Conservation (phyloP, 2,888 invertebrate species). For the Ctenicera cuprea region DNA sequence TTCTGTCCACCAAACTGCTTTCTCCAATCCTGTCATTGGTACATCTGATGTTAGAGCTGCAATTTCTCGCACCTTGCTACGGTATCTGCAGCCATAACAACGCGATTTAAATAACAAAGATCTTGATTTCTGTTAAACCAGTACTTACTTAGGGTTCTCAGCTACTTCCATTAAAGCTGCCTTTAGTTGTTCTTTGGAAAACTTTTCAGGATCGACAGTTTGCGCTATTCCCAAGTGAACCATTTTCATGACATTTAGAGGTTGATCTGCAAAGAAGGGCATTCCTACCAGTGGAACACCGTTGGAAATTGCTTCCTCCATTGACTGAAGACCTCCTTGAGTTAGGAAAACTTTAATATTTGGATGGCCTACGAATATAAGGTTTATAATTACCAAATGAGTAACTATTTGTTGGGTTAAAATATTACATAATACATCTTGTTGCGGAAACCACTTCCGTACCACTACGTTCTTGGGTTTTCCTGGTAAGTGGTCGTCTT, state of each 20-base stretch:
- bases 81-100: no score
- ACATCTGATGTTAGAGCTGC: neutral
- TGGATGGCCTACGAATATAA: slow-evolving; percentile 43
- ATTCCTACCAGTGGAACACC: slow-evolving; percentile 62
- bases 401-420: no score
- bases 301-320: slow-evolving; percentile 59
- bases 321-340: slow-evolving; percentile 58
- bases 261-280: slow-evolving; percentile 62
- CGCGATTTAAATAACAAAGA: no score
- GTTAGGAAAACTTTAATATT: slow-evolving; percentile 58
- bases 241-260: slow-evolving; percentile 57
- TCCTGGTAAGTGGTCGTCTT: slow-evolving; percentile 64
- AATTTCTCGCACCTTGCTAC: no score
- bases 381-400: no score
- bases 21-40: slow-evolving; percentile 13
- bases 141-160: slow-evolving; percentile 56
- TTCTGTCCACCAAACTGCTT: slow-evolving; percentile 31
- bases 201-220: no score
- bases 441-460: slow-evolving; percentile 73
- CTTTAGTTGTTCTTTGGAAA: slow-evolving; percentile 49
- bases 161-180: slow-evolving; percentile 61
- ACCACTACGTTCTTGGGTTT: slow-evolving; percentile 69
- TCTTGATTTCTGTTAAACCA: no score
- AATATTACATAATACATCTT: slow-evolving; percentile 69
- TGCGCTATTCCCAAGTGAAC: neutral